Percentiles rank a stretch among this genome's conserved stretches.
Conservation (phyloP, 2,888 invertebrate genomes). For the Macropis europaea region DNA sequence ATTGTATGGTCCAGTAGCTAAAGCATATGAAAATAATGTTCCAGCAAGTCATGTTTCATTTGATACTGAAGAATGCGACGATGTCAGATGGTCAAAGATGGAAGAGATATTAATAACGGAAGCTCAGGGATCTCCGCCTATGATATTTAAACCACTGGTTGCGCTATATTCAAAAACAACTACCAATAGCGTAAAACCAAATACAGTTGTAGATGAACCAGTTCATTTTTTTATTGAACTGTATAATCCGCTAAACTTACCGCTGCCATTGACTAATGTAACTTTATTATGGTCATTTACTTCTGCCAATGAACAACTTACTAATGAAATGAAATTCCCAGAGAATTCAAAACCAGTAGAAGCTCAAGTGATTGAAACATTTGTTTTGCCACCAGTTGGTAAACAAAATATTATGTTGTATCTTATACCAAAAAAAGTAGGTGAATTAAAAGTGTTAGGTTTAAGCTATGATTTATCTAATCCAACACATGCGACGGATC, state of each 20-base stretch:
- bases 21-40: constrained; percentile 80
- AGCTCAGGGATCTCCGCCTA: constrained; percentile 85
- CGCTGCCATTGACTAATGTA: constrained; percentile 86
- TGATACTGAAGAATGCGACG: constrained; percentile 78
- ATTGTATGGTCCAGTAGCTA: constrained; percentile 83
- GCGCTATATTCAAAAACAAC: constrained; percentile 87
- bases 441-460: constrained; percentile 87
- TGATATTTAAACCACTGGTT: constrained; percentile 89
- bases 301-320: constrained; percentile 77
- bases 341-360: constrained; percentile 81
- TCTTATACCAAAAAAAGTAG: constrained; percentile 87
- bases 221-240: constrained; percentile 89
- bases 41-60: constrained; percentile 73
- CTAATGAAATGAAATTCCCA: constrained; percentile 78
- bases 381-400: constrained; percentile 83
- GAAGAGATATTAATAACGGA: constrained; percentile 89
- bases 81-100: constrained; percentile 85
- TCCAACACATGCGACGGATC: constrained; percentile 58
- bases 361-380: constrained; percentile 82
- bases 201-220: constrained; percentile 90
- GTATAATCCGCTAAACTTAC: constrained; percentile 88
- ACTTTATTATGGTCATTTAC: constrained; percentile 88
- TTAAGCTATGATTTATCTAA: constrained; percentile 84
- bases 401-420: constrained; percentile 86
- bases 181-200: constrained; percentile 84